phyloP scores from a whole-genome alignment of 1,140 invertebrate species.

The Hormaphis cornu region DNA sequence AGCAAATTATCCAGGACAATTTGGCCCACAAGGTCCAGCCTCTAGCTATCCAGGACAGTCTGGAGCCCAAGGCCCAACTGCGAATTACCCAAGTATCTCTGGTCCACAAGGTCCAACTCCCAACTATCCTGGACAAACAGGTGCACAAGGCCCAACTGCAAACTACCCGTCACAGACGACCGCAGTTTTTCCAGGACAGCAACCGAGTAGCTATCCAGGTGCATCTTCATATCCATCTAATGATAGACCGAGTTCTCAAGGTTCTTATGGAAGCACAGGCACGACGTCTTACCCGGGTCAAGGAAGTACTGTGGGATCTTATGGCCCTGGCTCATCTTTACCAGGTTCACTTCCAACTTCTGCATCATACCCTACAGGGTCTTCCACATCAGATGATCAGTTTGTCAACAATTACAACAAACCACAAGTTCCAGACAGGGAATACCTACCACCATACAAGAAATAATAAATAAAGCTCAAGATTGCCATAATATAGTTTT shows the following conservation, averaged over 20 bases:
- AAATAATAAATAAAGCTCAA: conserved; percentile 26
- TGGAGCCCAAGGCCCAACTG: conserved; percentile 37
- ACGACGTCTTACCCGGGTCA: conserved; percentile 3
- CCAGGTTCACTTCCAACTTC: neutral
- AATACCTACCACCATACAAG: conserved; percentile 37
- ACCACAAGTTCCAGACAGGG: conserved; percentile 30
- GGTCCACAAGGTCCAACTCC: conserved; percentile 37
- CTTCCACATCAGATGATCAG: conserved; percentile 15
- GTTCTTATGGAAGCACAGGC: neutral
- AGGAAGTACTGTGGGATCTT: neutral
- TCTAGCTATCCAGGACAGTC: conserved; percentile 39
- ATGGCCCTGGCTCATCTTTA: neutral
- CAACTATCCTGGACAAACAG: conserved; percentile 33
- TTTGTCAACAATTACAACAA: conserved; percentile 18
- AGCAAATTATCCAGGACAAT: conserved; percentile 39
- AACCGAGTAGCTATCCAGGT: conserved; percentile 33
- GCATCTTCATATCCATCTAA: conserved; percentile 33
- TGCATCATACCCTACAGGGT: neutral
- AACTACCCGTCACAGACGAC: conserved; percentile 36
- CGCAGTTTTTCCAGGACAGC: conserved; percentile 38
- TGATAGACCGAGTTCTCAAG: conserved; percentile 33
- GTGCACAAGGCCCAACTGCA: conserved; percentile 37
- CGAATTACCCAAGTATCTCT: conserved; percentile 35
- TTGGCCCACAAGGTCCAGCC: conserved; percentile 40
- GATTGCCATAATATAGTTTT: conserved; percentile 24